These are phyloP conservation scores for Dysmachus trigonus DNA, from an alignment of 2,888 invertebrate species.

Conservation along the genomic window DNA sequence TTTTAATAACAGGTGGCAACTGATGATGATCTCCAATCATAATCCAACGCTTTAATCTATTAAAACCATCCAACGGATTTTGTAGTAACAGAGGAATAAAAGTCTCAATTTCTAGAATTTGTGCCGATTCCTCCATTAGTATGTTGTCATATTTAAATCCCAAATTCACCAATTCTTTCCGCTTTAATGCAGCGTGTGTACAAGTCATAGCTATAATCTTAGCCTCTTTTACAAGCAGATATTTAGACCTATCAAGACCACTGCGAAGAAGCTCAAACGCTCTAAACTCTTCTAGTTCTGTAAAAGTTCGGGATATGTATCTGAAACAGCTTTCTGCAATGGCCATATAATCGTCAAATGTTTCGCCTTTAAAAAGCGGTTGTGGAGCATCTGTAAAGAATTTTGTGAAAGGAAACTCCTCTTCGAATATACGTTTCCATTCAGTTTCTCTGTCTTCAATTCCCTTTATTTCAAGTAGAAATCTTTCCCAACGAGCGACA, in stretches of 20 bases:
- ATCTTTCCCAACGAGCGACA: slow-evolving; percentile 91
- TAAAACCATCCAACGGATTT: slow-evolving; percentile 96
- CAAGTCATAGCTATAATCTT: slow-evolving; percentile 99
- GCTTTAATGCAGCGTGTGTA: slow-evolving; percentile 97
- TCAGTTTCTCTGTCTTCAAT: slow-evolving; percentile 52
- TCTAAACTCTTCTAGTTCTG: slow-evolving; percentile 96
- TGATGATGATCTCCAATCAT: slow-evolving; percentile 99
- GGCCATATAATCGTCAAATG: slow-evolving; percentile 83
- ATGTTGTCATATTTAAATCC: slow-evolving; percentile 99
- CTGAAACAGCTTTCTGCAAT: slow-evolving; percentile 93
- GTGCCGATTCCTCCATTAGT: slow-evolving; percentile 98
- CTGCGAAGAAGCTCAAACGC: slow-evolving; percentile 96
- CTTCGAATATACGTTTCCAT: slow-evolving; percentile 68
- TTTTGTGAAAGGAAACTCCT: slow-evolving; percentile 91
- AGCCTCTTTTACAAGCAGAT: slow-evolving; percentile 96
- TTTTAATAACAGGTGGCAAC: slow-evolving; percentile 98
- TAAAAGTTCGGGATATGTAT: slow-evolving; percentile 95
- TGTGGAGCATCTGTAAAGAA: slow-evolving; percentile 95
- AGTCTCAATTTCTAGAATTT: slow-evolving; percentile 99
- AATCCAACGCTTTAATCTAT: slow-evolving; percentile 97
- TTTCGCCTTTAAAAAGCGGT: slow-evolving; percentile 84
- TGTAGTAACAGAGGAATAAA: slow-evolving; percentile 98
- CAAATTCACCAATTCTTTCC: slow-evolving; percentile 94
- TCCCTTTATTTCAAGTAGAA: slow-evolving; percentile 65
- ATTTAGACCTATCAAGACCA: slow-evolving; percentile 95